Evolutionary conservation across 2,113 vertebrate genomes (phyloP).

Genomic region (Stigmatopora nigra): DNA sequence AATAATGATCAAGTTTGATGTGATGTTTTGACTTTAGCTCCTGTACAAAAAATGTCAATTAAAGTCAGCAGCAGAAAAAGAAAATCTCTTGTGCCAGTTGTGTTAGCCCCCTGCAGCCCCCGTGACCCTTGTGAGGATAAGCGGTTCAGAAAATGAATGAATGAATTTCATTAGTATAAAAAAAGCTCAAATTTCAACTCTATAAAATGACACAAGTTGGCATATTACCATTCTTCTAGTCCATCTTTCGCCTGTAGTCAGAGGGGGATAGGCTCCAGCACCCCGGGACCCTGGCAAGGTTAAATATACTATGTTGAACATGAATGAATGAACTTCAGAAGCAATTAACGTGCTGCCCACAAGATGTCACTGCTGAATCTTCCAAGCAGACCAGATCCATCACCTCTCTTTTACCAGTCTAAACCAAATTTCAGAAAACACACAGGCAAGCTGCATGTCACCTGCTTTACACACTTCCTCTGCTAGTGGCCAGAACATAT

Average conservation of each 20-base stretch:
- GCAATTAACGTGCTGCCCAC: conserved; percentile 21
- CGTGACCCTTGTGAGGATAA: no score
- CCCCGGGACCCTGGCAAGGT: no score
- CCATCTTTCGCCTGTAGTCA: no score
- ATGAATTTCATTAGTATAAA: background rate
- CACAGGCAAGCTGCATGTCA: conserved; percentile 31
- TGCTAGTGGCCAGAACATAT: conserved; percentile 42
- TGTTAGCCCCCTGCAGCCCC: no score
- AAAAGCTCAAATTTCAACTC: background rate
- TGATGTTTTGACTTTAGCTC: conserved; percentile 15
- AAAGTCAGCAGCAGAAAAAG: conserved; percentile 47
- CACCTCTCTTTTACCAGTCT: conserved; percentile 40
- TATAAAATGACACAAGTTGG: no score
- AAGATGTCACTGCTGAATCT: conserved; percentile 46
- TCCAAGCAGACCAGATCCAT: conserved; percentile 27
- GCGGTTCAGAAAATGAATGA: no score
- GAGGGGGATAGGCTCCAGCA: no score
- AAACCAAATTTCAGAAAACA: conserved; percentile 25
- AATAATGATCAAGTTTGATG: conserved; percentile 28
- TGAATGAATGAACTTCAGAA: no score
- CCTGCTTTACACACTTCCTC: conserved; percentile 57
- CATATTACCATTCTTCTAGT: no score
- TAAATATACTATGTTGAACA: no score
- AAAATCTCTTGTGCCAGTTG: conserved; percentile 30
- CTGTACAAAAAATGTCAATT: conserved; percentile 14